These are phyloP conservation scores for Botia almorhae DNA, from an alignment of 2,797 vertebrate genomes.

Conservation along the genomic window DNA sequence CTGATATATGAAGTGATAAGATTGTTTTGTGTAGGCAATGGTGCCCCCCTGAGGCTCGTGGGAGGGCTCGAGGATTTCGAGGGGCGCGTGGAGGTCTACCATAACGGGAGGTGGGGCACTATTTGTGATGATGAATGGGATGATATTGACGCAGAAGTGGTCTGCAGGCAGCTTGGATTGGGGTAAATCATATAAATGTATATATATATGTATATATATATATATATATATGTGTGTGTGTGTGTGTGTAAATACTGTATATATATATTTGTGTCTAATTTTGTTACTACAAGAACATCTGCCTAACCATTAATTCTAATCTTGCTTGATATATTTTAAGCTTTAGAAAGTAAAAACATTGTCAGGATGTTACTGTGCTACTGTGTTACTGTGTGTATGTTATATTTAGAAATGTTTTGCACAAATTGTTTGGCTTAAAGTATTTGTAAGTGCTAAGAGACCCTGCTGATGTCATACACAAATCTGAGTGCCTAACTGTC, in stretches of 20 bases:
- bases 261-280: too few species aligned
- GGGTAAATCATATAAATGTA: constrained; percentile 65
- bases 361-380: background rate
- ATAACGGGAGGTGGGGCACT: constrained; percentile 71
- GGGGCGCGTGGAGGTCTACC: constrained; percentile 74
- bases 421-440: background rate
- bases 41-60: constrained; percentile 81
- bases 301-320: background rate
- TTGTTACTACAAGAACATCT: background rate
- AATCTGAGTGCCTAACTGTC: constrained; percentile 7
- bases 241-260: too few species aligned
- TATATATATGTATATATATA: background rate
- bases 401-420: constrained; percentile 16
- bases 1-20: background rate
- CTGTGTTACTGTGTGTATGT: too few species aligned
- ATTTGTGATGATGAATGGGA: constrained; percentile 79
- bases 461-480: background rate
- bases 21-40: constrained; percentile 71
- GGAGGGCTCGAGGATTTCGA: constrained; percentile 80
- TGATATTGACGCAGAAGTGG: constrained; percentile 76
- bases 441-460: background rate
- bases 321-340: background rate
- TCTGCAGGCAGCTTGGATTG: constrained; percentile 76
- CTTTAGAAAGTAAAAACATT: constrained; percentile 1
- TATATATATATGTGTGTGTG: too few species aligned